phyloP scores from a whole-genome alignment of 1,140 invertebrate genomes.

The Brachionus calyciflorus region DNA sequence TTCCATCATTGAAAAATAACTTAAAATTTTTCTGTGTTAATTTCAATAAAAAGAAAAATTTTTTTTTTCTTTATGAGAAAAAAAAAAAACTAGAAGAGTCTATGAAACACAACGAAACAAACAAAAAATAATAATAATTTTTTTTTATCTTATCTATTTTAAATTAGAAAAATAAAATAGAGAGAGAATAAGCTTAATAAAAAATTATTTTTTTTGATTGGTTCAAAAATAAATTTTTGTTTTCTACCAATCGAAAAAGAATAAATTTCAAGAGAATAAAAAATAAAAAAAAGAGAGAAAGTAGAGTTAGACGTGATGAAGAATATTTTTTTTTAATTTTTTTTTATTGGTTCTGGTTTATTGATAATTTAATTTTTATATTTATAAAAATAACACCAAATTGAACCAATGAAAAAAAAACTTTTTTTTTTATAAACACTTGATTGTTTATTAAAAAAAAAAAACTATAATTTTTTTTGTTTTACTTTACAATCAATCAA shows the following conservation, averaged over 20 bases:
- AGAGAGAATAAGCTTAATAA: not conserved
- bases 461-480: slow-evolving; percentile 15
- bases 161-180: no score
- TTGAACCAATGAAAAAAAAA: not conserved
- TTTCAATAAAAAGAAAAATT: not conserved
- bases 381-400: not conserved
- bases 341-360: slow-evolving; percentile 38
- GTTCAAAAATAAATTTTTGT: not conserved
- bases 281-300: not conserved
- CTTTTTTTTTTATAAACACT: not conserved
- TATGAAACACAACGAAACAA: no score
- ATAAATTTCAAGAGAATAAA: not conserved
- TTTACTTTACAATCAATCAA: no score
- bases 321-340: slow-evolving; percentile 24
- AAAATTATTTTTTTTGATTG: slow-evolving; percentile 1
- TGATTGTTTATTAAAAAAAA: not conserved
- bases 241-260: not conserved
- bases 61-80: no score
- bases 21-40: not conserved
- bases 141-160: no score
- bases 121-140: no score
- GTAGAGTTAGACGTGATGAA: not conserved
- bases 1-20: not conserved
- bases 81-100: no score
- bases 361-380: slow-evolving; percentile 37